Evolutionary conservation across 2,113 vertebrate species (phyloP), one percentile per base, ranked within the genome.

Genomic region (Lampris megalopsis): DNA sequence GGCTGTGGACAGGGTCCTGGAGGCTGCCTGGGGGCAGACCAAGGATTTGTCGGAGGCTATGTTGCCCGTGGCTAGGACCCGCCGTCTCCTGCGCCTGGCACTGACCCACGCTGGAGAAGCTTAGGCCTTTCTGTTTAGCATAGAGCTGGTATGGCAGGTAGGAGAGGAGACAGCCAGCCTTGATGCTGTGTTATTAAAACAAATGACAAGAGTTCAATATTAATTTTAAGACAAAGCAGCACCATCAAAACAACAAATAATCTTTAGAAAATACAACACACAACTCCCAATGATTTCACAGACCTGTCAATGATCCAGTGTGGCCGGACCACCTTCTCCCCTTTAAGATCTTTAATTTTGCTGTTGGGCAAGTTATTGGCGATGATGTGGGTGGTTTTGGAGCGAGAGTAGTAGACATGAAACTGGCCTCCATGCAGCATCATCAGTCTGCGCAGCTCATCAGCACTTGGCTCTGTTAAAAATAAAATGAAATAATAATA

Each of bases 251-350:
- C 0, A 11, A 11, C 7, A 40, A 24, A 24, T 24, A 24, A 24
- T 24, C 24, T 24, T 24, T 7, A 58, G 47, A 64, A 13, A 74
- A 10, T 48, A 9, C n/a, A 42, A 10, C 45, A 57, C 49, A 50
- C 57, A 47, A 0, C 3, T 24, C 38, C 36, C 4, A 52, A 43
- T 47, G 3, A 73, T 24, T 24, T 24, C 24, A 76, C 86, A 81
- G 79, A 98, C 98, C 98, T 99, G 91, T 99, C 98, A 76, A 96
- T 92, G 73, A 99, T 98, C 98, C 98, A 99, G 69, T 97, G 95
- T 3, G 98, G 97, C 38, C 95, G 93, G 68, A 99, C 97, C 70
- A 99, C 95, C 91, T 98, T 99, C 88, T 99, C 96, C 49, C 94
- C 96, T 89, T 94, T 96, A 74, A 99, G 84, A 86, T 97, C 97